Percentiles rank a stretch among this genome's conserved stretches.
Conservation (phyloP, 2,797 vertebrate genomes). For the Lacerta viridis region DNA sequence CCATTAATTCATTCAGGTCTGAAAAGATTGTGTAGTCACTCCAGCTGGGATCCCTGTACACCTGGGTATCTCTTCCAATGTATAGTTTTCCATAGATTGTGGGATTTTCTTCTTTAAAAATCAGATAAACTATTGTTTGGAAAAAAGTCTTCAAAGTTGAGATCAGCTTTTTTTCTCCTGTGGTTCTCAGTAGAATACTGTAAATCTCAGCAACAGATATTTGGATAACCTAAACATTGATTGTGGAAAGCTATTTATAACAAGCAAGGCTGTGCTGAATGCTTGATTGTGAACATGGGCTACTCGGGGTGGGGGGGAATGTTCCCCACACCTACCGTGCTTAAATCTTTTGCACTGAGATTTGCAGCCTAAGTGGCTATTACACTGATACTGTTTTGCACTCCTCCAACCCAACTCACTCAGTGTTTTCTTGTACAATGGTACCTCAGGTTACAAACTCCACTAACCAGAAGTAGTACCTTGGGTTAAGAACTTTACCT, state of each 20-base stretch:
- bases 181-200: background rate
- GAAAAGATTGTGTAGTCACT: background rate
- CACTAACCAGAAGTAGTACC: no score
- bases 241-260: background rate
- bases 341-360: background rate
- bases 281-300: background rate
- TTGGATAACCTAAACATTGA: background rate
- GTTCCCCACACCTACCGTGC: background rate
- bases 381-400: no score
- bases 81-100: background rate
- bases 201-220: background rate
- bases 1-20: background rate
- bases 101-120: constrained; percentile 10
- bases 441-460: no score
- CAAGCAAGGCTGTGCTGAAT: background rate
- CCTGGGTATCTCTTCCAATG: background rate
- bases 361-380: background rate
- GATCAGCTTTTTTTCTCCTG: background rate
- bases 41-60: background rate
- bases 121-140: background rate
- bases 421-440: no score
- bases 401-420: no score
- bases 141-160: background rate
- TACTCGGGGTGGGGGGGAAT: no score
- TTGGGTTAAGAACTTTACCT: no score